A percentile compares a stretch with the other conserved stretches of the same genome.
phyloP scores from a whole-genome alignment of 2,888 invertebrate genomes.

The Sericinus montela region DNA sequence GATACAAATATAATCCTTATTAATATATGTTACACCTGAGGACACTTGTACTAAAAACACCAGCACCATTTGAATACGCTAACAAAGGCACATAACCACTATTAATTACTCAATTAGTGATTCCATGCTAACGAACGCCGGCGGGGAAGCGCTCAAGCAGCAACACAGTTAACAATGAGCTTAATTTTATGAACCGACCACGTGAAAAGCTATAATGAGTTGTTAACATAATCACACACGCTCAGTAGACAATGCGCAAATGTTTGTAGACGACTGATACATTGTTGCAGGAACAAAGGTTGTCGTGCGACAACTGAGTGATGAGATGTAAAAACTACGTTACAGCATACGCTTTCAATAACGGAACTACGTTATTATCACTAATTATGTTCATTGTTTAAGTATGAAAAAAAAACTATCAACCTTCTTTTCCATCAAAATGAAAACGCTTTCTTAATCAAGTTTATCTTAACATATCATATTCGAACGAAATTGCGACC shows the following conservation, averaged over 20 bases:
- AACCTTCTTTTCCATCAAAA: too few species aligned
- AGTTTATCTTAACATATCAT: too few species aligned
- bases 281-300: slow-evolving; percentile 8
- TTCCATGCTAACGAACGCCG: slow-evolving; percentile 12
- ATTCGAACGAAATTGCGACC: not conserved
- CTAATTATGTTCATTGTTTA: too few species aligned
- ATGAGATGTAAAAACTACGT: not conserved
- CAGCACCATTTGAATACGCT: not conserved
- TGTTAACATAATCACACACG: not conserved
- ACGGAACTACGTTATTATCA: too few species aligned
- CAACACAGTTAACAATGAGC: slow-evolving; percentile 1
- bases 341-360: not conserved
- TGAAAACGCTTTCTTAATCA: not conserved
- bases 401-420: too few species aligned
- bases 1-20: too few species aligned
- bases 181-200: slow-evolving; percentile 11
- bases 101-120: slow-evolving; percentile 17
- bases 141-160: not conserved
- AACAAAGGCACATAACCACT: slow-evolving; percentile 10
- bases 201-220: slow-evolving; percentile 17
- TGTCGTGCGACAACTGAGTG: not conserved
- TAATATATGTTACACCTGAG: too few species aligned
- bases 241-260: not conserved
- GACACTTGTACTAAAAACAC: too few species aligned
- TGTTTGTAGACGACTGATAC: not conserved